phyloP scores from a whole-genome alignment of 1,140 invertebrate genomes.

The Ceratina calcarata region DNA sequence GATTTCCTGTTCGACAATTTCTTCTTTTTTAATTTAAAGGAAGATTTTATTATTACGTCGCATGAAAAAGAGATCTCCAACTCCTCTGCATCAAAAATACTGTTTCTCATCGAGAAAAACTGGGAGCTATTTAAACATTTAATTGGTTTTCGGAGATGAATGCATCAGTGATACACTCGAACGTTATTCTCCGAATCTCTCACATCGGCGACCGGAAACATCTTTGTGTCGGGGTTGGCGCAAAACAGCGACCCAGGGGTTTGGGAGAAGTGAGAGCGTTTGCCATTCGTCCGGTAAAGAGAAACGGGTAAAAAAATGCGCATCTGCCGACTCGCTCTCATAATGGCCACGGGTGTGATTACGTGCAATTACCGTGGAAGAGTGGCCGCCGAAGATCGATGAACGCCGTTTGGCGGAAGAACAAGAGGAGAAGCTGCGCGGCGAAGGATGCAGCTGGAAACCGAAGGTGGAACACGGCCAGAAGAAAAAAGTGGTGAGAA shows the following conservation, averaged over 20 bases:
- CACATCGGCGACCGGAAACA: neutral
- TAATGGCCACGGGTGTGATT: slow-evolving; percentile 68
- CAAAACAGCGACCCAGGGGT: neutral
- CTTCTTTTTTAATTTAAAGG: neutral
- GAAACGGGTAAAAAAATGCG: slow-evolving; percentile 26
- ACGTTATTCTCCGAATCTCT: neutral
- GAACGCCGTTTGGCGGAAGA: slow-evolving; percentile 59
- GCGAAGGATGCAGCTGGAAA: slow-evolving; percentile 32
- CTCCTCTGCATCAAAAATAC: neutral
- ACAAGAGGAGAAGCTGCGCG: slow-evolving; percentile 12
- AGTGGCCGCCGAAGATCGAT: slow-evolving; percentile 60
- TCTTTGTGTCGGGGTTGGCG: neutral
- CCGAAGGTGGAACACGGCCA: neutral
- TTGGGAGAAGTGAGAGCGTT: neutral
- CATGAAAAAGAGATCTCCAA: neutral
- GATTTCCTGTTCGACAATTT: too few species aligned
- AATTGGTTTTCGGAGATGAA: neutral
- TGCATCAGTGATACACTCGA: neutral
- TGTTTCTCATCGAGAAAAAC: neutral
- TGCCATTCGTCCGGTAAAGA: neutral
- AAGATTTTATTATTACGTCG: neutral
- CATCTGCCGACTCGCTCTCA: slow-evolving; percentile 62
- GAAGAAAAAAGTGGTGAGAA: slow-evolving; percentile 18
- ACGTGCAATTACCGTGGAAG: slow-evolving; percentile 66
- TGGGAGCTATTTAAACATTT: neutral